These are phyloP conservation scores for Aspidiotus destructor DNA, from an alignment of 2,888 invertebrate species.

Conservation along the genomic window DNA sequence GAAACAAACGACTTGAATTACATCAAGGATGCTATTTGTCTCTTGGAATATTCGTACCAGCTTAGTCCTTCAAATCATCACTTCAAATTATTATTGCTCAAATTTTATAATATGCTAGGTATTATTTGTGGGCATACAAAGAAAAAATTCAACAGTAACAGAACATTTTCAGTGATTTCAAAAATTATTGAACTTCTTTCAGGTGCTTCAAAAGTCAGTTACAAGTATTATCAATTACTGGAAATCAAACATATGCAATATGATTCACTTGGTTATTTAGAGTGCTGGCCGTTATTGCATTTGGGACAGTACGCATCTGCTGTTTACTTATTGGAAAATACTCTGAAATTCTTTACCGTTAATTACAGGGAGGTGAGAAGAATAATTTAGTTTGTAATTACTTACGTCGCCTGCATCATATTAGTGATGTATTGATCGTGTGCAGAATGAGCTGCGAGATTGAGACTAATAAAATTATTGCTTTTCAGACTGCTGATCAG, in stretches of 20 bases:
- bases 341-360: constrained; percentile 74
- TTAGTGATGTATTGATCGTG: too few relatives aligned
- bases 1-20: constrained; percentile 44
- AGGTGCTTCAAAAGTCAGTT: constrained; percentile 67
- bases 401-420: too few relatives aligned
- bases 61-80: constrained; percentile 82
- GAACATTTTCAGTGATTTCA: neutral
- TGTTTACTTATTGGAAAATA: constrained; percentile 59
- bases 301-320: constrained; percentile 62
- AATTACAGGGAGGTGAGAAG: constrained; percentile 71
- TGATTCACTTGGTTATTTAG: constrained; percentile 79
- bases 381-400: neutral
- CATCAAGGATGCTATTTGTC: constrained; percentile 53
- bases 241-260: constrained; percentile 90
- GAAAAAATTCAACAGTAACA: too few relatives aligned
- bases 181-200: constrained; percentile 37
- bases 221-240: constrained; percentile 62
- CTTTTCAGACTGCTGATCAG: constrained; percentile 71
- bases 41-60: constrained; percentile 62
- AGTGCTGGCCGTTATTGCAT: constrained; percentile 63
- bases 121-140: constrained; percentile 39
- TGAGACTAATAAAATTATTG: neutral
- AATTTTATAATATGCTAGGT: constrained; percentile 68
- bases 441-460: too few relatives aligned
- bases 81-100: constrained; percentile 70